Evolutionary conservation across 2,113 vertebrate genomes (phyloP).

Genomic region (Lepus timidus): DNA sequence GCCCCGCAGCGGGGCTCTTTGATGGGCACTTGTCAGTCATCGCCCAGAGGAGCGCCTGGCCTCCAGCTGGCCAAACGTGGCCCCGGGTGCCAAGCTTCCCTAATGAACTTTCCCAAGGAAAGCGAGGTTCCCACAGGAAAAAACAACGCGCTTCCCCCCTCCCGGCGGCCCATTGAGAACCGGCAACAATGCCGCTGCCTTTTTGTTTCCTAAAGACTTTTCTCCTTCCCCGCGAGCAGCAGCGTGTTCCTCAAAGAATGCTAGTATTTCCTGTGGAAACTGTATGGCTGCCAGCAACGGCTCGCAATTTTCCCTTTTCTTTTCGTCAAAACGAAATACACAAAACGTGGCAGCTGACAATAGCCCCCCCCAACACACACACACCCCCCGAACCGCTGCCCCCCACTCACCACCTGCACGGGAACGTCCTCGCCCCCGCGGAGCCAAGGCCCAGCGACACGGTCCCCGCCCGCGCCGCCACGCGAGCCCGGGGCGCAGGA

Average conservation of each 20-base stretch:
- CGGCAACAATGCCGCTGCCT: slow-evolving; percentile 80
- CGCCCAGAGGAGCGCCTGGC: background rate
- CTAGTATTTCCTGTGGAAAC: slow-evolving; percentile 88
- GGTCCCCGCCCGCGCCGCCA: background rate
- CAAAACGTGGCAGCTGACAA: slow-evolving; percentile 82
- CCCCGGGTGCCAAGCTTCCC: background rate
- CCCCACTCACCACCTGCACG: slow-evolving; percentile 80
- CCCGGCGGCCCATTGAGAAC: slow-evolving; percentile 76
- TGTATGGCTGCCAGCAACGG: slow-evolving; percentile 83
- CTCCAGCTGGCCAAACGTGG: slow-evolving; percentile 9
- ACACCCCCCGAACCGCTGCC: background rate
- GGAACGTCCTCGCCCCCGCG: slow-evolving; percentile 35
- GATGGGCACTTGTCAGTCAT: slow-evolving; percentile 77
- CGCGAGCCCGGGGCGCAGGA: background rate
- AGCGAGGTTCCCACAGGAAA: slow-evolving; percentile 73
- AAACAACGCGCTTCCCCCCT: slow-evolving; percentile 52
- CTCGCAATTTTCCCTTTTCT: slow-evolving; percentile 74
- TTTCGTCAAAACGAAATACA: slow-evolving; percentile 71
- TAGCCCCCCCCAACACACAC: slow-evolving; percentile 35
- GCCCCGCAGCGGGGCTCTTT: background rate
- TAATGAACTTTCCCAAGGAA: slow-evolving; percentile 75
- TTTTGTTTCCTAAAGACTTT: slow-evolving; percentile 83
- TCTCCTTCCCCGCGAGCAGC: slow-evolving; percentile 74
- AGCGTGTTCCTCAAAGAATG: slow-evolving; percentile 84
- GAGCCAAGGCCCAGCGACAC: background rate